Evolutionary conservation across 2,888 invertebrate species (phyloP).

Genomic region (Neoascia interrupta): DNA sequence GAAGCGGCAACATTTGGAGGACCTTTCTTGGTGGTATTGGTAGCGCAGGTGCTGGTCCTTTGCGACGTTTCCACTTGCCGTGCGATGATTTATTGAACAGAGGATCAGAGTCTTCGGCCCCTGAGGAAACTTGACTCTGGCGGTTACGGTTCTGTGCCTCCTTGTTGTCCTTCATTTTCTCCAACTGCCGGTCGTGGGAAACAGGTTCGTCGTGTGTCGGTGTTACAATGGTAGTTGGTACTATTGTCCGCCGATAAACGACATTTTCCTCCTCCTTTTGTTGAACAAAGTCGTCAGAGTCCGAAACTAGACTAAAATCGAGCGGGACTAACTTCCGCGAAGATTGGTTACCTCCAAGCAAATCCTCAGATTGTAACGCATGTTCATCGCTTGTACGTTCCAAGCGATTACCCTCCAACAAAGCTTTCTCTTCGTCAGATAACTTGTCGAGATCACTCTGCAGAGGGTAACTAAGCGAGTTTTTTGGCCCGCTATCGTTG

Average conservation of each 20-base stretch:
- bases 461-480: conserved; percentile 75
- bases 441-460: conserved; percentile 75
- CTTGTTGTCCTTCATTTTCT: conserved; percentile 82
- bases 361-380: conserved; percentile 11
- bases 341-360: conserved; percentile 9
- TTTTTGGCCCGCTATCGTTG: conserved; percentile 72
- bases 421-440: conserved; percentile 76
- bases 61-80: conserved; percentile 87
- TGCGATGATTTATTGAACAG: conserved; percentile 83
- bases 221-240: conserved; percentile 72
- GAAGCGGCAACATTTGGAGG: conserved; percentile 82
- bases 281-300: conserved; percentile 34
- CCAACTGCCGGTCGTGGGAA: conserved; percentile 78
- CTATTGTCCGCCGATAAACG: conserved; percentile 74
- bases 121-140: conserved; percentile 77
- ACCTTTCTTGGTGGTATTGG: conserved; percentile 86
- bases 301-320: conserved; percentile 70
- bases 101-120: conserved; percentile 73
- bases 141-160: conserved; percentile 83
- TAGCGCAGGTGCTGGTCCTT: conserved; percentile 90
- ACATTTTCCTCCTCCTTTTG: conserved; percentile 72
- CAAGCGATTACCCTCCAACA: conserved; percentile 74
- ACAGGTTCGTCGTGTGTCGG: conserved; percentile 71
- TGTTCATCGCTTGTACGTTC: conserved; percentile 35
- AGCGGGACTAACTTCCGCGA: conserved; percentile 70